These are phyloP conservation scores for Tiaroga cobitis DNA, from an alignment of 2,797 vertebrate species.

Conservation along the genomic window DNA sequence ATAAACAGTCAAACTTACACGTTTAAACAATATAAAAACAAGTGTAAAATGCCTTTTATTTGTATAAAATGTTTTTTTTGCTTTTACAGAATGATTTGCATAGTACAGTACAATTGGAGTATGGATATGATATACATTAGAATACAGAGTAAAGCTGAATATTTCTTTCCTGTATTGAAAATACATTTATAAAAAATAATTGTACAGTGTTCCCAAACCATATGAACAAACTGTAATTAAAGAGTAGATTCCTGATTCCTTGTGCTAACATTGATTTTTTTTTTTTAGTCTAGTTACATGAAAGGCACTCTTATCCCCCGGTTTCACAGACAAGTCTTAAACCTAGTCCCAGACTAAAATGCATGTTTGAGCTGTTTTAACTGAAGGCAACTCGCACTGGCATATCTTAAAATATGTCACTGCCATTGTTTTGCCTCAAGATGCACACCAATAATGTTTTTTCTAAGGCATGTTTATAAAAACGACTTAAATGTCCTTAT, in stretches of 20 bases:
- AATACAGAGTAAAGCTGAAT: background rate
- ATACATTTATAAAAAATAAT: background rate
- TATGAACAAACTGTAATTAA: background rate
- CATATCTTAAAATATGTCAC: no score
- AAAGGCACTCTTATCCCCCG: background rate
- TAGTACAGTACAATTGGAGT: constrained; percentile 20
- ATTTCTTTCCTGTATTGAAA: background rate
- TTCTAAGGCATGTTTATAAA: no score
- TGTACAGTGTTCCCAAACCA: background rate
- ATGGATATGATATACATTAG: background rate
- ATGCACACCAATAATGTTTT: no score
- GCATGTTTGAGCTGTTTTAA: no score
- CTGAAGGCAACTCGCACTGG: no score
- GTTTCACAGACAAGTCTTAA: no score
- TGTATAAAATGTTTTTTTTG: constrained; percentile 21
- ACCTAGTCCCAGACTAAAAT: no score
- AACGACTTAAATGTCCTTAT: no score
- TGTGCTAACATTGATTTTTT: background rate
- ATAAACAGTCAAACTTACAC: constrained; percentile 2
- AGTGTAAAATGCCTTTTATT: constrained; percentile 46
- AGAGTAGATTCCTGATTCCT: background rate
- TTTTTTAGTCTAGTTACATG: background rate
- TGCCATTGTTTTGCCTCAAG: no score
- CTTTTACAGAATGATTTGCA: constrained; percentile 3
- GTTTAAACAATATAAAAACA: constrained; percentile 12